Conservation (phyloP, 2,888 invertebrate species). For the Cantharis rustica region DNA sequence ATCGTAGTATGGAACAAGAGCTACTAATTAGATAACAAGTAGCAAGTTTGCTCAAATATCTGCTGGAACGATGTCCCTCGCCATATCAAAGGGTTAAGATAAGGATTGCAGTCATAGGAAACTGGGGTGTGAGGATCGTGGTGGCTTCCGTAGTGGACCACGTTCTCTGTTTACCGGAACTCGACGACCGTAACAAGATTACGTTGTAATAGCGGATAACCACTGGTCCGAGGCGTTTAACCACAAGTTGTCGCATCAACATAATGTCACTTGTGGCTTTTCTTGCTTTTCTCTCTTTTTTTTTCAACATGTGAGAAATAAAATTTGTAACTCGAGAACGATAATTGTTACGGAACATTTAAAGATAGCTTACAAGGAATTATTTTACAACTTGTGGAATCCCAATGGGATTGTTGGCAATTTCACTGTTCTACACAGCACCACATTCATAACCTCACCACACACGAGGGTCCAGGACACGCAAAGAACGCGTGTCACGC, state of each 20-base stretch:
- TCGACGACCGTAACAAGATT: conserved; percentile 51
- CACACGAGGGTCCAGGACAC: conserved; percentile 33
- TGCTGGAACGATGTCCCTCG: conserved; percentile 16
- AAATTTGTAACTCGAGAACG: background rate
- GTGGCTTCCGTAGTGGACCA: conserved; percentile 42
- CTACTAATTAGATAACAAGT: conserved; percentile 53
- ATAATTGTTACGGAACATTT: conserved; percentile 2
- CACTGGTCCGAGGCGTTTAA: conserved; percentile 49
- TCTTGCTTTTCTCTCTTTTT: conserved; percentile 36
- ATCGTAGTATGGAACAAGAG: conserved; percentile 52
- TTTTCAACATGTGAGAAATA: conserved; percentile 11
- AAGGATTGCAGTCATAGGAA: conserved; percentile 27
- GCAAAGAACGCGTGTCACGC: conserved; percentile 40
- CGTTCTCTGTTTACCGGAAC: conserved; percentile 48
- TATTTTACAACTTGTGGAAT: conserved; percentile 25
- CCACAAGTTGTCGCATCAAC: conserved; percentile 48
- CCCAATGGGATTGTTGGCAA: conserved; percentile 28
- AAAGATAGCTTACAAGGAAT: conserved; percentile 20
- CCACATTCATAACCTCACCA: conserved; percentile 22
- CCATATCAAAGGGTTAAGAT: conserved; percentile 23
- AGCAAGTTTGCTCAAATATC: conserved; percentile 45
- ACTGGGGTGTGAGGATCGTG: conserved; percentile 22
- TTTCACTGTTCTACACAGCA: conserved; percentile 19
- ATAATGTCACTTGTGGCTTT: conserved; percentile 41
- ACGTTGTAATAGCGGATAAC: conserved; percentile 53